Percentiles rank a stretch among this genome's conserved stretches.
Conservation (phyloP, 2,797 vertebrate species). For the Momotus momota region DNA sequence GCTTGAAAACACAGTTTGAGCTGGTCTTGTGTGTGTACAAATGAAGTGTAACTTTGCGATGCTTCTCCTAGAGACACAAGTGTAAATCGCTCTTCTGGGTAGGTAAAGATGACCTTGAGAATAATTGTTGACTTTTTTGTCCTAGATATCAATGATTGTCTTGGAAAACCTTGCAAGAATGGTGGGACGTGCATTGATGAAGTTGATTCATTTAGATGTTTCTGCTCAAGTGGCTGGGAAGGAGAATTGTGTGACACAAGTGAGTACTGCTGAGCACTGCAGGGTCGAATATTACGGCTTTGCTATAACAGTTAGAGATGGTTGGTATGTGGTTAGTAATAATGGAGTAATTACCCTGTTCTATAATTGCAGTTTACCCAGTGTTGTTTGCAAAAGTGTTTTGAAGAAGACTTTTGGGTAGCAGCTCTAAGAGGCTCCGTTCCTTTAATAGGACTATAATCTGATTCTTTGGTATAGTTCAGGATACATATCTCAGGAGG, state of each 20-base stretch:
- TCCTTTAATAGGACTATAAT: not conserved
- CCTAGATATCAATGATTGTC: conserved; percentile 93
- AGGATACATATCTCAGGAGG: not conserved
- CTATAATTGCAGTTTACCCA: not conserved
- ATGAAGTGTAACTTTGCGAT: not conserved
- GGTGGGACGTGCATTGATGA: conserved; percentile 94
- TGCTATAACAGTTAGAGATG: not conserved
- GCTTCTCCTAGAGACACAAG: not conserved
- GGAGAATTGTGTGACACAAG: conserved; percentile 90
- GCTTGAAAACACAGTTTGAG: not conserved
- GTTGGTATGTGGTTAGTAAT: not conserved
- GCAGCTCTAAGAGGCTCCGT: not conserved
- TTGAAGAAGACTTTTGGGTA: not conserved
- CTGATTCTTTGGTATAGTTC: not conserved
- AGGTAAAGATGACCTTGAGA: not conserved
- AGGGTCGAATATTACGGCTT: not conserved
- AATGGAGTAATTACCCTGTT: not conserved
- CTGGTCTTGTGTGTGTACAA: not conserved
- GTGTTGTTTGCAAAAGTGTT: not conserved
- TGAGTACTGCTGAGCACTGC: conserved; percentile 77
- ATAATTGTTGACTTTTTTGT: not conserved
- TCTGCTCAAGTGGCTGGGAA: conserved; percentile 94
- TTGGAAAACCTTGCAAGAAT: conserved; percentile 87
- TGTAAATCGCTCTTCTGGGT: not conserved
- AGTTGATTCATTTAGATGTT: conserved; percentile 89